Conservation (phyloP, 2,113 vertebrate genomes). For the Andinoacara biseriatus region DNA sequence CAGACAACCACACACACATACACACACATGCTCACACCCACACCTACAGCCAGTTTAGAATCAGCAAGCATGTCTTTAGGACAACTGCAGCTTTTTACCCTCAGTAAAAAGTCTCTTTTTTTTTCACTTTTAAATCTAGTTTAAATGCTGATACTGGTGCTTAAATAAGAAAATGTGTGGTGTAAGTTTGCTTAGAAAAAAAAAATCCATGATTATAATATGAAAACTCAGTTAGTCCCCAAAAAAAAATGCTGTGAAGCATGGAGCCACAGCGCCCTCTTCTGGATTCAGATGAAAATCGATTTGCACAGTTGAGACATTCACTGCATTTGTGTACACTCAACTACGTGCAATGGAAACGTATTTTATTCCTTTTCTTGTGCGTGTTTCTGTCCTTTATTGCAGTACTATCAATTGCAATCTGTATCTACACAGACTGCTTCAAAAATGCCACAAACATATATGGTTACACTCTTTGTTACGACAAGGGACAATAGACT, state of each 20-base stretch:
- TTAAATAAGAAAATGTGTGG: conserved; percentile 19
- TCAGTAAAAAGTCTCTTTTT: background rate
- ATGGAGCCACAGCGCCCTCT: conserved; percentile 62
- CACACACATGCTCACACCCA: background rate
- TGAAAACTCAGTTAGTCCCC: background rate
- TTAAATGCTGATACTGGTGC: conserved; percentile 6
- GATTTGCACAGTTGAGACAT: background rate
- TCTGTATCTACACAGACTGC: too few species aligned
- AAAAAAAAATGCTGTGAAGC: background rate
- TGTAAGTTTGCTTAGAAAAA: conserved; percentile 17
- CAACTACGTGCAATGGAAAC: background rate
- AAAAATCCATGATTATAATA: conserved; percentile 4
- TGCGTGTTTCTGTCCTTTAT: too few species aligned
- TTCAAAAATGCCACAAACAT: too few species aligned
- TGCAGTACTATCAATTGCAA: too few species aligned
- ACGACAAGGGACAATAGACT: too few species aligned
- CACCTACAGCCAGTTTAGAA: background rate
- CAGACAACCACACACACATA: background rate
- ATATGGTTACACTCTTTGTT: too few species aligned
- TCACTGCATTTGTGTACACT: background rate
- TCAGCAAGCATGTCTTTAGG: background rate
- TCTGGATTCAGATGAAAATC: conserved; percentile 37
- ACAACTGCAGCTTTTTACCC: background rate
- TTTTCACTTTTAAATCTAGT: conserved; percentile 13
- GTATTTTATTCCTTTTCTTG: too few species aligned